Percentiles rank a stretch among this genome's conserved stretches.
Evolutionary conservation across 35 echinoderm and acorn worm species (phyloP).

Genomic region (Diadema setosum): DNA sequence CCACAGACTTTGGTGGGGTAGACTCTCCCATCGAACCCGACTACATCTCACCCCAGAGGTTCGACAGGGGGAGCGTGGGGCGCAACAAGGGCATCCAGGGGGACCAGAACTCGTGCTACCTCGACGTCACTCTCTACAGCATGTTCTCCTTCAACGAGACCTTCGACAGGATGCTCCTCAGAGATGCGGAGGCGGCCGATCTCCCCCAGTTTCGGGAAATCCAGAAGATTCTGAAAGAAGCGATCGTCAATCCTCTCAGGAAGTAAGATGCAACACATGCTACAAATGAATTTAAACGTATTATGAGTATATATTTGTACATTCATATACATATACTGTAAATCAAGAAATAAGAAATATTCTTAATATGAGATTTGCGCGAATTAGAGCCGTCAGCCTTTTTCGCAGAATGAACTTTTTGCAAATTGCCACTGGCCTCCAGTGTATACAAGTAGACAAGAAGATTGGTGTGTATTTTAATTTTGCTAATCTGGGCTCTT

Average conservation of each 20-base stretch:
- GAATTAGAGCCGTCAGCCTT: too few species aligned
- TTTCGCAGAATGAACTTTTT: too few species aligned
- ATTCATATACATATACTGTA: too few species aligned
- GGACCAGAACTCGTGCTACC: slow-evolving; percentile 93
- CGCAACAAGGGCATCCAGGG: slow-evolving; percentile 86
- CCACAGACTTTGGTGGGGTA: slow-evolving; percentile 74
- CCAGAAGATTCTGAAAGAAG: slow-evolving; percentile 36
- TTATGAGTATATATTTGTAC: too few species aligned
- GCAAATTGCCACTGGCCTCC: too few species aligned
- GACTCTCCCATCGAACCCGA: slow-evolving; percentile 40
- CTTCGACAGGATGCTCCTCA: slow-evolving; percentile 62
- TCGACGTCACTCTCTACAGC: slow-evolving; percentile 87
- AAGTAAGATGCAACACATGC: slow-evolving; percentile 55
- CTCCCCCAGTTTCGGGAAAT: slow-evolving; percentile 33
- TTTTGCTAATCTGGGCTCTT: too few species aligned
- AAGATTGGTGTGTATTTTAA: too few species aligned
- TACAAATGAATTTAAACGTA: too few species aligned
- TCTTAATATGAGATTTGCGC: too few species aligned
- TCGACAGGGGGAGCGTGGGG: slow-evolving; percentile 6
- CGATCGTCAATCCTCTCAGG: slow-evolving; percentile 86
- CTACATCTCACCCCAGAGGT: not conserved
- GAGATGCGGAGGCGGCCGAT: not conserved
- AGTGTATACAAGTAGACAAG: too few species aligned
- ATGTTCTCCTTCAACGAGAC: slow-evolving; percentile 87
- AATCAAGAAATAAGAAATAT: too few species aligned